These are phyloP conservation scores for Euzophera pinguis DNA, from an alignment of 2,888 invertebrate species.

Conservation along the genomic window DNA sequence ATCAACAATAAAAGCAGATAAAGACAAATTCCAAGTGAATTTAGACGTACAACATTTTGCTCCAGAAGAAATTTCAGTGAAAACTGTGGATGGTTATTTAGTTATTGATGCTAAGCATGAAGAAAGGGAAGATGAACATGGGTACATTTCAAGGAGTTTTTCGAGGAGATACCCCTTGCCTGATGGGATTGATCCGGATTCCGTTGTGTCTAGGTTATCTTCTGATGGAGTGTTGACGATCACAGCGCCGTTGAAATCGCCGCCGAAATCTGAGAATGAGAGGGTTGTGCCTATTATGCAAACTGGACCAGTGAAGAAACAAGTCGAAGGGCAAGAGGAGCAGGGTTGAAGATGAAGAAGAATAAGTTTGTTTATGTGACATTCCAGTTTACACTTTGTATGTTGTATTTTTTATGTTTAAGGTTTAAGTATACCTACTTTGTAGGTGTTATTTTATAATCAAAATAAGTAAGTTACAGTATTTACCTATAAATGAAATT, in stretches of 20 bases:
- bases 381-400: not conserved
- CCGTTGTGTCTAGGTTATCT: conserved; percentile 85
- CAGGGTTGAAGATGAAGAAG: not conserved
- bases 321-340: not conserved
- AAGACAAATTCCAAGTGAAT: conserved; percentile 81
- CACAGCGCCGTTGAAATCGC: conserved; percentile 81
- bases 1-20: conserved; percentile 69
- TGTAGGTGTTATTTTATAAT: too few species aligned
- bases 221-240: conserved; percentile 88
- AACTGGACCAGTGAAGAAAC: conserved; percentile 81
- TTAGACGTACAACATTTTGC: conserved; percentile 87
- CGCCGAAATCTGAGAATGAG: conserved; percentile 64
- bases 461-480: too few species aligned
- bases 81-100: conserved; percentile 83
- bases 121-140: conserved; percentile 88
- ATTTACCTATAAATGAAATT: too few species aligned
- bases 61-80: conserved; percentile 87
- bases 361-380: not conserved
- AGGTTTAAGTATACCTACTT: too few species aligned
- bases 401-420: not conserved
- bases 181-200: conserved; percentile 78
- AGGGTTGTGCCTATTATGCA: conserved; percentile 83
- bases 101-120: conserved; percentile 89
- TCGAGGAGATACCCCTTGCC: conserved; percentile 82
- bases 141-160: conserved; percentile 86